Base-by-base conservation (phyloP, 1,140 invertebrate genomes). In the Acromyrmex charruanus region DNA sequence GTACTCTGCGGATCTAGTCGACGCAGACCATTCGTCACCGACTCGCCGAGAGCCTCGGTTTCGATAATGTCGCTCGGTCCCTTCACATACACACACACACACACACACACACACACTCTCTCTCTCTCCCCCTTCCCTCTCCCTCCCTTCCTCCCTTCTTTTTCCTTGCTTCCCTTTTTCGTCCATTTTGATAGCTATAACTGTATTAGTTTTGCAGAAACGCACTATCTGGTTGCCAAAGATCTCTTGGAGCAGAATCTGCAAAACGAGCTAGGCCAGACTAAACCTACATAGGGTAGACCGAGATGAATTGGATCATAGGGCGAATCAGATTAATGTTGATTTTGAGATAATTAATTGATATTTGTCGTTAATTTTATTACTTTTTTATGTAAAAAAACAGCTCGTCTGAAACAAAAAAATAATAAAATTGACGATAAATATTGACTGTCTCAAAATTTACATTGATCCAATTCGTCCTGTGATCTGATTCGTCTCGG, bases 21-120 rank as follows among this genome's bases (percentile, higher is more conserved):
- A 39, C 31, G 93, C 91, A 91, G 86, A 92, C 93, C 94, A 95
- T 95, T 95, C 95, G 95, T 95, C 94, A 95, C 94, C 93, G 92
- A 94, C 92, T 95, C 92, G 94, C 92, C 94, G 94, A 95, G 93
- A 95, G 94, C 92, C 88, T 93, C 93, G 87, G 92, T 90, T 91
- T 92, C 93, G 94, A 95, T 95, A 95, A 95, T 93, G 92, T 91
- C 88, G 65, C 74, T 25, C 25, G 25, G 25, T 68, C 80, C 69
- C 59, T 87, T 49, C 66, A 69, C 49, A 31, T 0, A 31, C 31
- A 4, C 31, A 4, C 31, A 4, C 31, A 4, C 31, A 4, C 4
- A 31, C 4, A 6, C 31, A 31, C 31, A 31, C 31, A 31, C 31
- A 31, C 31, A 31, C 3, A 31, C 25, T 51, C 51, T 65, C 63